Evolutionary conservation across 2,888 invertebrate genomes (phyloP), one percentile per base, ranked within the genome.

Genomic region (Zootermopsis nevadensis): DNA sequence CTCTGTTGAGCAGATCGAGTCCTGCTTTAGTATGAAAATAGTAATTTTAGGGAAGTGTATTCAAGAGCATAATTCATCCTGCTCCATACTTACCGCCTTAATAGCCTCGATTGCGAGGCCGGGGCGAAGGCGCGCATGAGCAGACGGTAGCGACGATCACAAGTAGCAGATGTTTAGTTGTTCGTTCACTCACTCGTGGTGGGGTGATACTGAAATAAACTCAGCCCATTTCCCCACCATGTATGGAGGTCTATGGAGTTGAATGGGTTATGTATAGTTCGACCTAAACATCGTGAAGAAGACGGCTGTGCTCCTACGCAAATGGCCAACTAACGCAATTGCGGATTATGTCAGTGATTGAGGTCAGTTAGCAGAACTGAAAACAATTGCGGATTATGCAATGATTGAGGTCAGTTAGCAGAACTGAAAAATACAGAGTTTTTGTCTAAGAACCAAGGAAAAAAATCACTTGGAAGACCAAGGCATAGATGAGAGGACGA

Each of bases 191-290:
- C 33, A 69, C 69, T 33, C 30, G 1, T 27, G 60, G 60, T 27
- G 27, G 38, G 19, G 38, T 42, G 48, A n/a, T 38, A 31, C 77
- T 48, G 55, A 77, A 77, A 55, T 77, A 77, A 77, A 77, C 77
- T 53, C 77, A 77, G 77, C 77, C 77, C 53, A 77, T 77, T 77
- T 77, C 77, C 77, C 77, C 55, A 30, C 77, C 77, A 77, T 77
- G 53, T 77, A 77, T 53, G 77, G 77, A 77, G 77, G 77, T 77
- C 77, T 31, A 31, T 31, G 48, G 48, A 55, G 30, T 77, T 55
- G 53, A 77, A 77, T 77, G 77, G 53, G 48, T 55, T 48, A 48
- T 77, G 77, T 69, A 69, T 30, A 69, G 69, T 33, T 10, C 69
- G 69, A 69, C 69, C 69, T 33, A 69, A 31, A 33, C 33, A 33